Evolutionary conservation across 2,113 vertebrate genomes (phyloP), one percentile per base, ranked within the genome.

Genomic region (Rhynchopsitta pachyrhyncha): DNA sequence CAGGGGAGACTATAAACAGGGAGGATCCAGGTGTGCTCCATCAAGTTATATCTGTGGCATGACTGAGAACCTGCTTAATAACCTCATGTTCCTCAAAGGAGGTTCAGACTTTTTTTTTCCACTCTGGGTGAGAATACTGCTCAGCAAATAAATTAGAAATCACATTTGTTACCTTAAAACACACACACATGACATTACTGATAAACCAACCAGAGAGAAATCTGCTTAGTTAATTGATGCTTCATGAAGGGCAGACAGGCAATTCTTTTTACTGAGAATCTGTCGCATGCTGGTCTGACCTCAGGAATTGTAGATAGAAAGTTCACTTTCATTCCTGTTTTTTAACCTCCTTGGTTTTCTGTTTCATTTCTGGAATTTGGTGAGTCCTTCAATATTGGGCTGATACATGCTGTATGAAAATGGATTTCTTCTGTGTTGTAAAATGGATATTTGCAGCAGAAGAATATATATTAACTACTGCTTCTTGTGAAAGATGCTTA

Each of bases 1-100:
- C 89, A 96, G 94, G 93, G 71, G 75, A 96, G 94, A 97, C 94
- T 93, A 95, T 82, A 91, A 91, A 92, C 46, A 62, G 92, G 93
- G 91, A 95, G 92, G 92, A 80, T 92, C 52, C 87, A 92, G 86
- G 93, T 92, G 82, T 42, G 77, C 76, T 95, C 76, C 73, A 90
- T 95, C 86, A 88, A 90, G 57, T 89, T 71, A 2, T 70, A 78
- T 69, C 84, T 66, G 66, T 59, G 92, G 92, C 87, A 70, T 17
- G 17, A 50, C 76, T 62, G 86, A 46, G 71, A 85, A 67, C 66
- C 55, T 74, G 55, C 66, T 96, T 82, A 89, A 94, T 86, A 94
- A 70, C 59, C 67, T 82, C 75, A 17, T 62, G 64, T 28, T 93
- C 69, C 76, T 93, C 64, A 73, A 49, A 33, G 67, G 35, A 80